phyloP scores from a whole-genome alignment of 2,113 vertebrate species.

The Caracal caracal region DNA sequence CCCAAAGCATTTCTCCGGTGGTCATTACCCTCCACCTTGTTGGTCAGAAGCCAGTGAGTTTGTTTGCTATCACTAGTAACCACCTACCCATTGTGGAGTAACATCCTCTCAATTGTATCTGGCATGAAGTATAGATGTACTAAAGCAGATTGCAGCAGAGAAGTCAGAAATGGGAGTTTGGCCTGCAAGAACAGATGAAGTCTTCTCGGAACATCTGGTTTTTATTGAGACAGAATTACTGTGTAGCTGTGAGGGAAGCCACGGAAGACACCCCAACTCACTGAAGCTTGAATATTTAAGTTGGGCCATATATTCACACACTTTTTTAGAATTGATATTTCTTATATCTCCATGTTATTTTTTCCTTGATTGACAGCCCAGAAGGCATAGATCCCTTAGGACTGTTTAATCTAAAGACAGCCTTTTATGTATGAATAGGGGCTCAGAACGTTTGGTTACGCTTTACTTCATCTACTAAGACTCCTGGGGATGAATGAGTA shows the following conservation, averaged over 20 bases:
- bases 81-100: not conserved
- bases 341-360: not conserved
- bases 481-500: slow-evolving; percentile 32
- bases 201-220: slow-evolving; percentile 82
- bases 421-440: not conserved
- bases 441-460: not conserved
- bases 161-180: slow-evolving; percentile 47
- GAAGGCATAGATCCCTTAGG: slow-evolving; percentile 28
- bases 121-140: not conserved
- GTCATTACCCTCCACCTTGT: not conserved
- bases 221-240: slow-evolving; percentile 81
- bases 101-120: not conserved
- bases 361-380: slow-evolving; percentile 32
- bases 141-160: not conserved
- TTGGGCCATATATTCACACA: slow-evolving; percentile 53
- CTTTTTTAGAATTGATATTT: slow-evolving; percentile 12
- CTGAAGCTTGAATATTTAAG: slow-evolving; percentile 79
- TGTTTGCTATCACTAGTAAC: not conserved
- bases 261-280: slow-evolving; percentile 79
- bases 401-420: not conserved
- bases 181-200: slow-evolving; percentile 76
- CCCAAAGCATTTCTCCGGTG: not conserved
- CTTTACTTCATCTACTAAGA: slow-evolving; percentile 45
- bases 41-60: not conserved
- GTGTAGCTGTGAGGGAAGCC: slow-evolving; percentile 71